Conservation (phyloP, 2,113 vertebrate species). For the Rhynchomys soricoides region DNA sequence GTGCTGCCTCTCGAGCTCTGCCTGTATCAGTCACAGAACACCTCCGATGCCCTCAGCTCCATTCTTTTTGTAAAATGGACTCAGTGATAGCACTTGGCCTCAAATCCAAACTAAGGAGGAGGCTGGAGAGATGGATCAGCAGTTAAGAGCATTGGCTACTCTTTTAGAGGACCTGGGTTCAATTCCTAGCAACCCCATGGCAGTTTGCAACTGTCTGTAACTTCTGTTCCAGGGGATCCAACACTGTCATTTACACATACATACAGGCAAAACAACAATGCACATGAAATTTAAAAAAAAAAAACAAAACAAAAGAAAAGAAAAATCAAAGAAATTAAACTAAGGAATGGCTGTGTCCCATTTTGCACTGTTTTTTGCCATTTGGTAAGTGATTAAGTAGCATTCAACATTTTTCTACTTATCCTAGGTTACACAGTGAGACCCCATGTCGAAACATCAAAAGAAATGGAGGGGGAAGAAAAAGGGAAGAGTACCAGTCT, state of each 20-base stretch:
- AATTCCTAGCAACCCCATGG: no score
- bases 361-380: neutral
- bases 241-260: no score
- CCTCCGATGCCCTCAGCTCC: neutral
- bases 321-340: neutral
- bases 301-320: no score
- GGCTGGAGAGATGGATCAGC: no score
- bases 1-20: neutral
- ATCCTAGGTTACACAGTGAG: neutral
- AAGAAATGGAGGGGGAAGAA: neutral
- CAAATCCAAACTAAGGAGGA: neutral
- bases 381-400: neutral
- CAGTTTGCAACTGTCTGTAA: no score
- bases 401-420: neutral
- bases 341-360: neutral
- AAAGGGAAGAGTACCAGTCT: neutral
- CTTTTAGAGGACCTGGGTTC: no score
- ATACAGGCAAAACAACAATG: no score
- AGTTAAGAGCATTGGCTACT: no score
- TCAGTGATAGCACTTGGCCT: neutral
- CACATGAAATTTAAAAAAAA: no score
- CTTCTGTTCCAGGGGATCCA: no score
- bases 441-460: neutral
- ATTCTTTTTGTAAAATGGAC: neutral
- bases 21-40: no score